Evolutionary conservation across 2,797 vertebrate genomes (phyloP).

Genomic region (Typhlichthys eigenmanni): DNA sequence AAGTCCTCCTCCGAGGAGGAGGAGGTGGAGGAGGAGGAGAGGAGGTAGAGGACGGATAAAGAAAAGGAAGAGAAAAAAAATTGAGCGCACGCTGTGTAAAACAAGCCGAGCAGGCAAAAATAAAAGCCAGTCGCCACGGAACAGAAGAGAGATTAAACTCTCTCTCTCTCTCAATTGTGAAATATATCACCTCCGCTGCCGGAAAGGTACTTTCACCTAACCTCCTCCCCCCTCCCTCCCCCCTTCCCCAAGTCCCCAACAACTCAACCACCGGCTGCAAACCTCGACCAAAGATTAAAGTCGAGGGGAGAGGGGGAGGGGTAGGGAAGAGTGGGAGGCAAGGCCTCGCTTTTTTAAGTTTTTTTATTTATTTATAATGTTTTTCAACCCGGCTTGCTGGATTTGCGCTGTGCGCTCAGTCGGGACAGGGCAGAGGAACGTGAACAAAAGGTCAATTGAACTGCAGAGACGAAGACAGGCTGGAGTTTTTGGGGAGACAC

Average conservation of each 20-base stretch:
- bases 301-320: slow-evolving; percentile 5
- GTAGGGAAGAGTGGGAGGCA: background rate
- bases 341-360: no score
- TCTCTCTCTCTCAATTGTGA: slow-evolving; percentile 21
- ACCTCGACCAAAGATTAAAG: slow-evolving; percentile 33
- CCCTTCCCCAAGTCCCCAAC: no score
- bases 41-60: background rate
- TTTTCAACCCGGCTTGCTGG: no score
- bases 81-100: slow-evolving; percentile 45
- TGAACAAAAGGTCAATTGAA: slow-evolving; percentile 75
- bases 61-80: background rate
- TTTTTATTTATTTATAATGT: no score
- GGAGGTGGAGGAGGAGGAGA: background rate
- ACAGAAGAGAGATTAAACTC: slow-evolving; percentile 14
- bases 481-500: slow-evolving; percentile 8
- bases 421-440: no score
- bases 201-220: slow-evolving; percentile 4
- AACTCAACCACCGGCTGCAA: slow-evolving; percentile 7
- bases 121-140: slow-evolving; percentile 59
- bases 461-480: slow-evolving; percentile 54
- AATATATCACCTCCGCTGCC: slow-evolving; percentile 26
- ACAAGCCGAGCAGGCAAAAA: slow-evolving; percentile 48
- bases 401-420: no score
- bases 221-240: background rate
- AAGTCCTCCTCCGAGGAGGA: slow-evolving; percentile 24